Conservation (phyloP, 2,113 vertebrate species). For the Barnardius zonarius region DNA sequence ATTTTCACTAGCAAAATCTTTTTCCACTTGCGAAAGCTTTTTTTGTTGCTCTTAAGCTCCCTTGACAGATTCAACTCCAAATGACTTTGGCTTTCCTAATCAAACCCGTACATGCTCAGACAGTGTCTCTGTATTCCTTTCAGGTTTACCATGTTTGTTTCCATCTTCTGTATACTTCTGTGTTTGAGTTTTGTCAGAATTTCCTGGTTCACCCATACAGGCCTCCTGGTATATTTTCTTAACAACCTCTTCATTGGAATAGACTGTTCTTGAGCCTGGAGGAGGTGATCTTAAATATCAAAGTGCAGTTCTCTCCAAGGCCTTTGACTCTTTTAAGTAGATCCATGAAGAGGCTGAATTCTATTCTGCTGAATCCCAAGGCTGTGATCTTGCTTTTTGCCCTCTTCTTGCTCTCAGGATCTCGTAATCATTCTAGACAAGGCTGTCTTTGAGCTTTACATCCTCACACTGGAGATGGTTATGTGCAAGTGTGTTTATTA, state of each 20-base stretch:
- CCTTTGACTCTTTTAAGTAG: background rate
- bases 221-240: background rate
- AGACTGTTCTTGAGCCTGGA: background rate
- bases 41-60: background rate
- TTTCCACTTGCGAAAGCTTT: background rate
- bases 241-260: background rate
- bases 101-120: accelerated
- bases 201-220: background rate
- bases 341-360: background rate
- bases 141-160: background rate
- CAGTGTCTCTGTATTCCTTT: background rate
- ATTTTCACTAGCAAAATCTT: background rate
- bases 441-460: background rate
- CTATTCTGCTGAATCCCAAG: background rate
- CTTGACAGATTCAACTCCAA: background rate
- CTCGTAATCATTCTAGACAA: background rate
- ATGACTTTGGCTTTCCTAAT: background rate
- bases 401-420: background rate
- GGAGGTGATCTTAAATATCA: background rate
- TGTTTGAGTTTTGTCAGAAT: background rate
- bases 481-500: background rate
- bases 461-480: background rate
- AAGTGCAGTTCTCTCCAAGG: background rate
- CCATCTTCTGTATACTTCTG: background rate
- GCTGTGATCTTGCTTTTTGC: background rate